A percentile compares a stretch with the other conserved stretches of the same genome.
Evolutionary conservation across 2,888 invertebrate genomes (phyloP).

Genomic region (Lumbricus terrestris): DNA sequence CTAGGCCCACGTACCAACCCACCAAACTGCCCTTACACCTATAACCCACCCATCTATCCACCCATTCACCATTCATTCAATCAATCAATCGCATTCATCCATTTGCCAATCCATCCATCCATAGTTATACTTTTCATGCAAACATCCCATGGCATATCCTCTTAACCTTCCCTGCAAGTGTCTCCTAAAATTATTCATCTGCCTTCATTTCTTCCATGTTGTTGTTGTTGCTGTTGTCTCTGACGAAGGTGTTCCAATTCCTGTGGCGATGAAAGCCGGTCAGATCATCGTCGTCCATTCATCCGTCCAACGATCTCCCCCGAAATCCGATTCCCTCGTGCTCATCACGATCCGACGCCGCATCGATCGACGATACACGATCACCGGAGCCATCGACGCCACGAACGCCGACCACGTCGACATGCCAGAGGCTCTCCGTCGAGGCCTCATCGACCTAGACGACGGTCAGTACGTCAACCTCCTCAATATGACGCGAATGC

Average conservation of each 20-base stretch:
- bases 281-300: conserved; percentile 47
- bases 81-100: too few relatives aligned
- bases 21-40: too few relatives aligned
- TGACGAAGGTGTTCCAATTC: conserved; percentile 36
- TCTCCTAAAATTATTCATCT: too few relatives aligned
- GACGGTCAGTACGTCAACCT: conserved; percentile 27
- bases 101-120: too few relatives aligned
- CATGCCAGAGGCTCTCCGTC: conserved; percentile 34
- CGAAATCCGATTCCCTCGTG: conserved; percentile 45
- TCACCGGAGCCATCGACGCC: conserved; percentile 37
- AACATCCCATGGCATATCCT: too few relatives aligned
- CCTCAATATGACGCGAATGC: conserved; percentile 25
- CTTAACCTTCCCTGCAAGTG: too few relatives aligned
- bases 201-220: too few relatives aligned
- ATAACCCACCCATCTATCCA: neutral
- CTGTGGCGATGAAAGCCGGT: conserved; percentile 44
- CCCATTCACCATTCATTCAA: neutral
- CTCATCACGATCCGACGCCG: conserved; percentile 33
- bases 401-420: conserved; percentile 33
- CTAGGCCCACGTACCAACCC: too few relatives aligned
- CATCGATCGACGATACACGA: conserved; percentile 33
- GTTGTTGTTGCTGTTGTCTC: too few relatives aligned
- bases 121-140: too few relatives aligned
- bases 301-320: conserved; percentile 46
- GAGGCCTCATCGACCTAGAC: conserved; percentile 36